Evolutionary conservation across 2,113 vertebrate species (phyloP), one percentile per base, ranked within the genome.

Genomic region (Panurus biarmicus): DNA sequence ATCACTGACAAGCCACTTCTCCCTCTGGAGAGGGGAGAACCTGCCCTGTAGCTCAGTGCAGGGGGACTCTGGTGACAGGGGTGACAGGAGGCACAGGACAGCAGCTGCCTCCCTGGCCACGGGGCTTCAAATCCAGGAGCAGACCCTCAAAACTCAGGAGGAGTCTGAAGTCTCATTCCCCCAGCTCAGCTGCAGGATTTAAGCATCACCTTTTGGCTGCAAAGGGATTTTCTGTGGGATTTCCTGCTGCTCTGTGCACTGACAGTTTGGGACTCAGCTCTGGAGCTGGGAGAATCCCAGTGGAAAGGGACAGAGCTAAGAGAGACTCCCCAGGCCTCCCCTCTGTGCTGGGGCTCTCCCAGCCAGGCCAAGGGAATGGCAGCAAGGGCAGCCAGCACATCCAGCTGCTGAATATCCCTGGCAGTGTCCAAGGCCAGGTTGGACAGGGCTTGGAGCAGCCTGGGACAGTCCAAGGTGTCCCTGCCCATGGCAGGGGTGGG

Each of bases 1-100:
- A 6, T 1, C 8, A 2, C 36, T 2, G 29, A 22, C 17, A 4
- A 58, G 20, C 20, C 73, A 3, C 2, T 0, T 4, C 5, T 8
- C 61, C 54, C 51, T 36, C 28, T 11, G 15, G 9, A 24, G 40
- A 19, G 1, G 14, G 29, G 20, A 44, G 42, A 48, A 14, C 7
- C 50, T 26, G 16, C 74, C 33, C 23, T 42, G 35, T 0, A 35
- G 65, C 57, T 64, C 50, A 6, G 6, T 2, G 53, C 5, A n/a
- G 23, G 9, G 67, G 21, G 21, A 40, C 15, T 10, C 73, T 25
- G 10, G 17, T n/a, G n/a, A n/a, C n/a, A 29, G 29, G 9, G 25
- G 35, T 51, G 58, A 33, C 14, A 54, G 57, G 50, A 64, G 10
- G 42, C 48, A 33, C 21, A 71, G 5, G 24, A n/a, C 64, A 26